Evolutionary conservation across 2,888 invertebrate species (phyloP), one percentile per base, ranked within the genome.

Genomic region (Mythimna pallens): DNA sequence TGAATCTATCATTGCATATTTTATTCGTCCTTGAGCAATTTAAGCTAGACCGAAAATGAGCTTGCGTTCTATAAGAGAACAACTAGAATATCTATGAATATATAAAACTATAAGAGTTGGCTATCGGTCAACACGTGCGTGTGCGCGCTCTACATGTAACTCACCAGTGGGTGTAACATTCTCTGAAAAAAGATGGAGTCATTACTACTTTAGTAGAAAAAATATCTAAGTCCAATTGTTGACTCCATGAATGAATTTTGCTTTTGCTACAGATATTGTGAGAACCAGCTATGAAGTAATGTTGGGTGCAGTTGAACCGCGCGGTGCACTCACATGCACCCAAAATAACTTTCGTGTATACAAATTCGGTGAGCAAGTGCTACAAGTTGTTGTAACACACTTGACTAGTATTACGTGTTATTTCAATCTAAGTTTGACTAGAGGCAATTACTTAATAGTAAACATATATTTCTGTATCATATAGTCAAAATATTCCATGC

Each of bases 181-280:
- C 91, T 96, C 96, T 96, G 96, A 96, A 96, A 96, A 95, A 92
- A 96, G 95, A 94, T 95, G 96, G 96, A 96, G 96, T 90, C 96
- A 89, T 96, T 96, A 96, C 96, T 96, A 95, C 94, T 92, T 89
- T 89, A 84, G 86, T 80, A 68, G 81, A 86, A 88, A 90, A 86
- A 88, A 90, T 80, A 86, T 86, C 94, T 94, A 95, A 89, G 81
- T 87, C 95, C 95, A 95, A 96, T 95, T 90, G 69, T 85, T 91
- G 96, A 96, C 96, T 96, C 96, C 96, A 94, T 92, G 73, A 81
- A 84, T 88, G 78, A 94, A 95, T 95, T 95, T 95, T 88, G 92
- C 81, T 84, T 81, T 86, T 67, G 83, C 92, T 91, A 90, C 82
- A 62, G 17, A 70, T 70, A 75, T 80, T 80, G 80, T 83, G 79